Base-by-base conservation (phyloP, 1,140 invertebrate genomes). In the Leptoteleia sp. region DNA sequence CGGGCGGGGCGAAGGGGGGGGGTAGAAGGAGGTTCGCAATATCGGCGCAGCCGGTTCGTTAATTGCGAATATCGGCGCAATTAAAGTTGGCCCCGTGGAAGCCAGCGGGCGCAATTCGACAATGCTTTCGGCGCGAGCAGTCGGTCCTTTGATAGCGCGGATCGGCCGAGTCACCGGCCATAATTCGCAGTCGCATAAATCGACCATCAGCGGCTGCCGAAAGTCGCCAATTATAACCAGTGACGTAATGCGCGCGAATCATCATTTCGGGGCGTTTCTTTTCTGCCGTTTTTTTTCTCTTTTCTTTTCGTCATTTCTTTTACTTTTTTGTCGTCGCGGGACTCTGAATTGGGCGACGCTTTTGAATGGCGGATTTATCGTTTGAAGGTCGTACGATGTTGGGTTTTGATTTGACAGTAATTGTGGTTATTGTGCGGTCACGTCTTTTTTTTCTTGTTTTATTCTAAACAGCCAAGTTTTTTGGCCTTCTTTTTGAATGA, bases 121-220 rank as follows among this genome's bases (percentile, higher is more conserved):
- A 76, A 68, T 76, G 61, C 67, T 68, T 76, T 62, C 25, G 17
- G 25, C 19, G 47, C 35, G 25, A 48, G 25, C 1, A 43, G n/a
- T 0, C 54, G 48, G 17, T 59, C 47, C 47, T 62, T 76, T 62
- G 62, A 68, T 47, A 61, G 25, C 47, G 13, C 38, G 45, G 54
- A 68, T 59, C 72, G 55, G 72, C 22, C 54, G 62, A 76, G 72
- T 76, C 72, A 76, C 54, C 22, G 47, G 12, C 38, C 27, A 61
- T 76, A 76, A 76, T 76, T 76, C 16, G 55, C 37, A 50, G 62
- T 61, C 62, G 38, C 43, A 76, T 61, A 61, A 76, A 62, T 76
- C 72, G 37, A 48, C 9, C 38, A 59, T 75, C 52, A 40, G 13
- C 62, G 17, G 27, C 52, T 52, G 71, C 71, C 52, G 62, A 67